Base-by-base conservation (phyloP, 1,140 invertebrate species). In the Plectrocnemia conspersa region DNA sequence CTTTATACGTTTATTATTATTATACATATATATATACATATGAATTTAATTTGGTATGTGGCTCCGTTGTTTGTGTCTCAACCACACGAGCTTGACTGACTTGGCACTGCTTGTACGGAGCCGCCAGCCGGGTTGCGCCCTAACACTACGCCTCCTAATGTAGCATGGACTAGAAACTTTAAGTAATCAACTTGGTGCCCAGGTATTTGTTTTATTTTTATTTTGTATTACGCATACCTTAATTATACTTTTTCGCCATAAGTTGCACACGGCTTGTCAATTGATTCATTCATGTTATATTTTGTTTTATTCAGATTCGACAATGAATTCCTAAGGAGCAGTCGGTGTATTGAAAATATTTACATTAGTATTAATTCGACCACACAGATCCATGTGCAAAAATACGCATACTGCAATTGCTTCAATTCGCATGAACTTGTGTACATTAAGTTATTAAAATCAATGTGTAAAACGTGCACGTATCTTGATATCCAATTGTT, bases 121-220 rank as follows among this genome's bases (percentile, higher is more conserved):
- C 49, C 22, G 38, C 49, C 49, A 27, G 36, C 36, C 49, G 36
- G 49, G 49, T n/a, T 52, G 47, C 47, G 49, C 49, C 49, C 58
- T 49, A 45, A 54, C 58, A 52, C 48, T 48, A 56, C 58, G 59
- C 59, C 54, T 56, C 45, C 58, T 61, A 61, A 61, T 61, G 55
- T 61, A 61, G 59, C 59, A 61, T 61, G 59, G 59, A 61, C 55
- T 61, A 61, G 59, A 61, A 60, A 52, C 55, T 38, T 52, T 61
- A 61, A 61, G 54, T 59, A 59, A 54, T 49, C 58, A 52, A 61
- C 59, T 57, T 54, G 50, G 44, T 61, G 59, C 59, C 55, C 59
- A 61, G 59, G 59, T 61, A 61, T 61, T 61, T 61, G 59, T 61
- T 61, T 60, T 61, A 57, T 61, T 59, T 61, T 54, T 61, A 53